phyloP scores from a whole-genome alignment of 2,797 vertebrate species.

The Hypotaenidia okinawae region DNA sequence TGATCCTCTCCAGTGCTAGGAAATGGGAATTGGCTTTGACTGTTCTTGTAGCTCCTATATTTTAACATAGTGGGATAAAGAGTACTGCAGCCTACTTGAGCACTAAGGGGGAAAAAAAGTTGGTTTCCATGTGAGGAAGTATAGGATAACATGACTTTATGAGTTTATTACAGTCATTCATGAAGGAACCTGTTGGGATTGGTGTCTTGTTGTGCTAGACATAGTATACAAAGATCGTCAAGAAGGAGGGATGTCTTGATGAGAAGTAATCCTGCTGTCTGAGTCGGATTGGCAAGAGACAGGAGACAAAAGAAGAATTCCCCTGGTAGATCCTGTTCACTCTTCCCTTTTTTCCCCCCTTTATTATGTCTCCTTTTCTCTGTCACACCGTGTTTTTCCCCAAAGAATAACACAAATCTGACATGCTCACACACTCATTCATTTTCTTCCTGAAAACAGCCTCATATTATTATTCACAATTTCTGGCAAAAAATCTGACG shows the following conservation, averaged over 20 bases:
- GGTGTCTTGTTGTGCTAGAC: not conserved
- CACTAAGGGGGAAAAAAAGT: not conserved
- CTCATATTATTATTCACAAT: not conserved
- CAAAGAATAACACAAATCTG: not conserved
- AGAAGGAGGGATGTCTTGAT: not conserved
- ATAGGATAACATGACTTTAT: not conserved
- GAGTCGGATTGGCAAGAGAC: not conserved
- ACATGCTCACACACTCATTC: not conserved
- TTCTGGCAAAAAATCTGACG: not conserved
- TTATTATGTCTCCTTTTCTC: not conserved
- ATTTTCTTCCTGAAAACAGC: not conserved
- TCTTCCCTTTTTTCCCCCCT: fast-evolving
- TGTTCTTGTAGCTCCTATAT: not conserved
- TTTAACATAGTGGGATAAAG: not conserved
- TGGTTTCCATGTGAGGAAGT: not conserved
- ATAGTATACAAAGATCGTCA: not conserved
- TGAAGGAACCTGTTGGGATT: not conserved
- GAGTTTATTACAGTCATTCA: not conserved
- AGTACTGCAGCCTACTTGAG: not conserved
- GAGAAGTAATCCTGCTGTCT: not conserved
- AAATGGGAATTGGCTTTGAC: not conserved
- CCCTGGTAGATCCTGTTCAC: not conserved
- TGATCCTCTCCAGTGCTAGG: not conserved
- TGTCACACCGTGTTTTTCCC: not conserved
- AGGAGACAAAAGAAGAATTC: not conserved